Conservation (phyloP, 2,113 vertebrate species). For the Ammodramus savannarum region DNA sequence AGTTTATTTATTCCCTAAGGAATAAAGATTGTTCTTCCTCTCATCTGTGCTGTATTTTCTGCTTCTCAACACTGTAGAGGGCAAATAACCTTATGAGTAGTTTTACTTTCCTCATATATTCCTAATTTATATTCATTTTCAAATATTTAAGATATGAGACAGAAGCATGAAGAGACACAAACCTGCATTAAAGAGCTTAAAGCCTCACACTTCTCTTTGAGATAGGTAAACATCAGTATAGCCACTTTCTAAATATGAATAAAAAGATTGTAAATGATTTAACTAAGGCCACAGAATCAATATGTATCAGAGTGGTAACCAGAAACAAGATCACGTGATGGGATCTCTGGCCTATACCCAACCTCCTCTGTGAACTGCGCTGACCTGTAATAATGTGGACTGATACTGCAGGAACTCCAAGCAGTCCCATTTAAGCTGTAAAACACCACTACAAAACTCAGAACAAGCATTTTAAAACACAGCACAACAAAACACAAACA, state of each 20-base stretch:
- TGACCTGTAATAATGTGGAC: neutral
- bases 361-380: neutral
- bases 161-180: conserved; percentile 19
- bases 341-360: neutral
- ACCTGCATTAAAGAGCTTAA: conserved; percentile 33
- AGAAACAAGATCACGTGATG: neutral
- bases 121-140: conserved; percentile 52
- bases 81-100: conserved; percentile 19
- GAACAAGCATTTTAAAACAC: neutral
- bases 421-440: neutral
- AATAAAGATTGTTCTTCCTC: conserved; percentile 28
- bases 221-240: neutral
- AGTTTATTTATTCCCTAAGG: conserved; percentile 31
- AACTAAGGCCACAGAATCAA: conserved; percentile 14
- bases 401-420: neutral
- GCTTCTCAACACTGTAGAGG: neutral
- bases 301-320: neutral
- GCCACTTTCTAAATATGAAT: conserved; percentile 10
- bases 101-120: conserved; percentile 34
- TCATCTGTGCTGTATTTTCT: conserved; percentile 4
- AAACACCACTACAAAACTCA: neutral
- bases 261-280: conserved; percentile 17
- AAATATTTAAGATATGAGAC: conserved; percentile 50
- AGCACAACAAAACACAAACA: neutral
- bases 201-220: conserved; percentile 5